Evolutionary conservation across 2,113 vertebrate species (phyloP).

Genomic region (Acrocephalus arundinaceus): DNA sequence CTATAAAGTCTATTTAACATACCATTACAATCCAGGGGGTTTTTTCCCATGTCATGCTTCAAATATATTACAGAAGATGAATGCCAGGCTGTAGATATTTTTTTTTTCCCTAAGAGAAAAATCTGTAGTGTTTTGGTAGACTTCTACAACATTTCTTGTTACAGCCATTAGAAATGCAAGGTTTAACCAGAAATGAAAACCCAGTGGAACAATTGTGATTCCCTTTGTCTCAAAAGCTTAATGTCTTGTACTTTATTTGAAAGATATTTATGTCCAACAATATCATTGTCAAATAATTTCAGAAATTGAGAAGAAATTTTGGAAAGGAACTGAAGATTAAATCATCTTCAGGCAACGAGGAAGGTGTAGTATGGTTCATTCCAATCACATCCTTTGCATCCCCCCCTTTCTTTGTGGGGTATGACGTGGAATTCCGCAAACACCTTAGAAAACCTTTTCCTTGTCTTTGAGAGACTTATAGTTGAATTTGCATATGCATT

Average conservation of each 20-base stretch:
- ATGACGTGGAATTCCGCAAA: not conserved
- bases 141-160: not conserved
- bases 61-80: not conserved
- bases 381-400: not conserved
- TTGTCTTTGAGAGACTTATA: not conserved
- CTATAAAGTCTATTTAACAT: not conserved
- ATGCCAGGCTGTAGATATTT: not conserved
- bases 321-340: not conserved
- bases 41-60: not conserved
- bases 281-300: not conserved
- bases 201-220: not conserved
- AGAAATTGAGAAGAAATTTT: not conserved
- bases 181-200: not conserved
- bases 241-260: not conserved
- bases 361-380: not conserved
- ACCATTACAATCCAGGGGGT: not conserved
- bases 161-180: not conserved
- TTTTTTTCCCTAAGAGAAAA: not conserved
- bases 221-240: not conserved
- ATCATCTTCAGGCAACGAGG: not conserved
- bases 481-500: not conserved
- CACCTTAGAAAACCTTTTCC: not conserved
- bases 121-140: not conserved
- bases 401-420: not conserved
- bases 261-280: not conserved